These are phyloP conservation scores for Anolis apletophallus DNA, from an alignment of 2,797 vertebrate species.

Conservation along the genomic window DNA sequence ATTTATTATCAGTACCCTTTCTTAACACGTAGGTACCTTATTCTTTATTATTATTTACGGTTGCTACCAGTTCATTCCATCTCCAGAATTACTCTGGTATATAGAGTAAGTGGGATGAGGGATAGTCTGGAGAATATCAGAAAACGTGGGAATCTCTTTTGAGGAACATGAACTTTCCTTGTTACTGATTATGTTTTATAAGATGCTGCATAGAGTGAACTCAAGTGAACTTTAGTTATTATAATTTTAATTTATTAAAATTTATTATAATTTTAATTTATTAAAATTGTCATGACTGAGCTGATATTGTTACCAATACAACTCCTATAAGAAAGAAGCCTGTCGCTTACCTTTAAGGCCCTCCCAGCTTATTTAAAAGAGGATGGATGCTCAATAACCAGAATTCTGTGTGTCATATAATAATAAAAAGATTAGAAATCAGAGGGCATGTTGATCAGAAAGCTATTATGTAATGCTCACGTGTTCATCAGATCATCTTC, in stretches of 20 bases:
- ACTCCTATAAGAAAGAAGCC: background rate
- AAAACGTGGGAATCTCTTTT: background rate
- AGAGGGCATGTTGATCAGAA: no score
- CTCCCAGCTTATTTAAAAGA: no score
- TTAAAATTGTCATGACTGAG: background rate
- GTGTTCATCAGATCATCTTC: background rate
- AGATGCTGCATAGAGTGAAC: background rate
- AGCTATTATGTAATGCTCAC: background rate
- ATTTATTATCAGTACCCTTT: background rate
- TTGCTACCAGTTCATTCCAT: background rate
- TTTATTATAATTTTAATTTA: background rate
- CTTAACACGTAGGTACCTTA: background rate
- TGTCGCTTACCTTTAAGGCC: no score
- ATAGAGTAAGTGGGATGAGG: background rate
- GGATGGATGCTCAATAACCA: no score
- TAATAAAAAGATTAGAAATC: background rate
- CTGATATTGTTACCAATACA: background rate
- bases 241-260: background rate
- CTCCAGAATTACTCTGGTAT: background rate
- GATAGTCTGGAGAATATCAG: background rate
- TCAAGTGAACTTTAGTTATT: background rate
- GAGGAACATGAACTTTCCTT: background rate
- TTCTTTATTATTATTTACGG: background rate
- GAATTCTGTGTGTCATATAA: background rate
- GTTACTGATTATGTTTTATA: background rate